Percentiles rank a stretch among this genome's conserved stretches.
phyloP scores from a whole-genome alignment of 1,140 invertebrate species.

The Procambarus clarkii region DNA sequence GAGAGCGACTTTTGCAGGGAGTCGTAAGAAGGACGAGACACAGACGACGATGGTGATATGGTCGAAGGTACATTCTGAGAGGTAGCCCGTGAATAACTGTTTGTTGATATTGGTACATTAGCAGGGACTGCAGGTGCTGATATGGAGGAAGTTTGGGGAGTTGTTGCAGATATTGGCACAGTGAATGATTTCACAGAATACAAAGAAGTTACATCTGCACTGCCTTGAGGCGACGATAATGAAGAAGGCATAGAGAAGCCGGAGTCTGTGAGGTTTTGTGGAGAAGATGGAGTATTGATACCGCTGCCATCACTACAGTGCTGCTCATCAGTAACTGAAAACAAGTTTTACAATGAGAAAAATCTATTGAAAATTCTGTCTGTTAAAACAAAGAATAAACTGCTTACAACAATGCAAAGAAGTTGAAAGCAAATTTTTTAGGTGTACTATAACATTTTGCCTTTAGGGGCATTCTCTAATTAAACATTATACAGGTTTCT shows the following conservation, averaged over 20 bases:
- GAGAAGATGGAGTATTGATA: conserved; percentile 37
- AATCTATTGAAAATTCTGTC: too few species aligned
- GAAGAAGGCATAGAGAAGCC: conserved; percentile 45
- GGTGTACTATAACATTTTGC: too few species aligned
- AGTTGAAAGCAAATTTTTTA: too few species aligned
- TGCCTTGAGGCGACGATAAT: conserved; percentile 19
- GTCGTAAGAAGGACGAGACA: not conserved
- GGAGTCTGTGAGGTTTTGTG: conserved; percentile 44
- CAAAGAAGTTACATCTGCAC: conserved; percentile 2
- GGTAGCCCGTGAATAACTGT: not conserved
- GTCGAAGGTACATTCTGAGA: not conserved
- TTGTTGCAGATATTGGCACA: not conserved
- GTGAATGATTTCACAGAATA: conserved; percentile 19
- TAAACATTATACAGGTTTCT: too few species aligned
- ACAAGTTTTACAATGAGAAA: not conserved
- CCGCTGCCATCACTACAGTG: conserved; percentile 29
- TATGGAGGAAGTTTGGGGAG: not conserved
- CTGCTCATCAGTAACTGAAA: conserved; percentile 33
- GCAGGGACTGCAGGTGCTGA: not conserved
- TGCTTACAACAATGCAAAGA: too few species aligned
- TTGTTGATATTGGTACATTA: not conserved
- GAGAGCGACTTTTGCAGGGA: not conserved
- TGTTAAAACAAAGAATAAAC: not conserved
- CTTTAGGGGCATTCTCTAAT: too few species aligned
- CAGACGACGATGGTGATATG: not conserved